Percentiles rank a stretch among this genome's conserved stretches.
These are phyloP conservation scores for Unio pictorum DNA, from an alignment of 2,888 invertebrate species.

Conservation along the genomic window DNA sequence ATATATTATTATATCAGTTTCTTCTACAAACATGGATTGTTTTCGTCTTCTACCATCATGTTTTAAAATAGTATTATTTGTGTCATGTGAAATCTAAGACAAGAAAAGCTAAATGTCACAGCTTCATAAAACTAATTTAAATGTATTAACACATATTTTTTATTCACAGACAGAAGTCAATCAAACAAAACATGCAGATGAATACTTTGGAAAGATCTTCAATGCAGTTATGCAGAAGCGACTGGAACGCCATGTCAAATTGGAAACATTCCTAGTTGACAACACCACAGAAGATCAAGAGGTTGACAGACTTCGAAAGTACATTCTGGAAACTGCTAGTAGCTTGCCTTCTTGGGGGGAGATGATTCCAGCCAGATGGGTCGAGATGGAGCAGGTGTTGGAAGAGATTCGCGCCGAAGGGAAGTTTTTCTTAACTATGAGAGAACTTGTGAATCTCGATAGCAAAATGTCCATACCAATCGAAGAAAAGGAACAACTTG, in stretches of 20 bases:
- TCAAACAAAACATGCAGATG: too few species aligned
- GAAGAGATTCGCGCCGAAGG: conserved; percentile 19
- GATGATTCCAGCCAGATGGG: conserved; percentile 24
- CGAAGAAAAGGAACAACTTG: conserved; percentile 16
- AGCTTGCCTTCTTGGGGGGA: conserved; percentile 21
- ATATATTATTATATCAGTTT: too few species aligned
- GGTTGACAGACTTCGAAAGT: conserved; percentile 11
- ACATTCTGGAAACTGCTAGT: conserved; percentile 12
- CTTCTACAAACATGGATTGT: too few species aligned
- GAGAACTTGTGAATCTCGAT: conserved; percentile 13
- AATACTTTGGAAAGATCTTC: conserved; percentile 13
- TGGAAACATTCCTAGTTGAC: conserved; percentile 15
- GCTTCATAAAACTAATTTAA: too few species aligned
- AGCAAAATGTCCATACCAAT: conserved; percentile 16
- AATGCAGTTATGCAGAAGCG: conserved; percentile 17
- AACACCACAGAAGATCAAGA: conserved; percentile 14
- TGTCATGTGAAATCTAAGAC: too few species aligned
- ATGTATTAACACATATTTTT: too few species aligned
- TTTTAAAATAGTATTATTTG: too few species aligned
- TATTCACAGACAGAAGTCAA: too few species aligned
- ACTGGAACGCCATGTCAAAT: conserved; percentile 10
- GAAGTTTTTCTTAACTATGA: conserved; percentile 9
- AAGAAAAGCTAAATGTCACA: too few species aligned
- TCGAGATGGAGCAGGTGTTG: conserved; percentile 23
- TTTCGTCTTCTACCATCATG: too few species aligned